These are phyloP conservation scores for Salticus scenicus DNA, from an alignment of 2,888 invertebrate species.

Conservation along the genomic window DNA sequence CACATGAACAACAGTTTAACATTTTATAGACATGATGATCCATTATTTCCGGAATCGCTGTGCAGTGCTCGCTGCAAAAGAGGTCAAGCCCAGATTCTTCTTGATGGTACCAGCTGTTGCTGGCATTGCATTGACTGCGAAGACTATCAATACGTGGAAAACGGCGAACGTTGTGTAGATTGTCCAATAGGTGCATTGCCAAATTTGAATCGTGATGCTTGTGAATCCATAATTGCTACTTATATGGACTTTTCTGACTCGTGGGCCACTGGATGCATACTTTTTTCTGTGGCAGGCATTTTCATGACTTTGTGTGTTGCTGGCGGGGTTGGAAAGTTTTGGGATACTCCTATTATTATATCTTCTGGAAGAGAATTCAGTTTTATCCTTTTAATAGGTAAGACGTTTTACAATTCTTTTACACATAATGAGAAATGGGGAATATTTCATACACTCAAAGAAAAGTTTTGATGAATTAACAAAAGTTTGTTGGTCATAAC, in stretches of 20 bases:
- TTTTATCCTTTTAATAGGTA: conserved; percentile 76
- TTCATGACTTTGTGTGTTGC: conserved; percentile 77
- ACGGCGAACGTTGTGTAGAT: conserved; percentile 77
- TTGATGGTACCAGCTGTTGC: conserved; percentile 78
- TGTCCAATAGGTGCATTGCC: conserved; percentile 76
- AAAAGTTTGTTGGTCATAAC: no score
- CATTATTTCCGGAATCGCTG: conserved; percentile 76
- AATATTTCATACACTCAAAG: no score
- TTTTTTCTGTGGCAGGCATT: conserved; percentile 77
- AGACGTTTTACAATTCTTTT: no score
- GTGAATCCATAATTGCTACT: conserved; percentile 77
- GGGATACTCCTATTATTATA: conserved; percentile 79
- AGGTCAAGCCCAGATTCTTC: conserved; percentile 73
- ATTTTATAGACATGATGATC: conserved; percentile 74
- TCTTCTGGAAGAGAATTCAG: conserved; percentile 79
- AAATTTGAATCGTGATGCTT: conserved; percentile 75
- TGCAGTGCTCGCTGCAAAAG: conserved; percentile 77
- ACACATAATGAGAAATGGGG: no score
- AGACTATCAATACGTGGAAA: conserved; percentile 76
- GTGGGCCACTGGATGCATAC: conserved; percentile 76
- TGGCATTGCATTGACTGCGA: conserved; percentile 79
- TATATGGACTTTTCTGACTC: conserved; percentile 77
- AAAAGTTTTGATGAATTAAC: no score
- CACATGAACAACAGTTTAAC: conserved; percentile 74
- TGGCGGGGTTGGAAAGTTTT: conserved; percentile 78